A percentile compares a stretch with the other conserved stretches of the same genome.
These are phyloP conservation scores for Clamator glandarius DNA, from an alignment of 2,797 vertebrate species.

Conservation along the genomic window DNA sequence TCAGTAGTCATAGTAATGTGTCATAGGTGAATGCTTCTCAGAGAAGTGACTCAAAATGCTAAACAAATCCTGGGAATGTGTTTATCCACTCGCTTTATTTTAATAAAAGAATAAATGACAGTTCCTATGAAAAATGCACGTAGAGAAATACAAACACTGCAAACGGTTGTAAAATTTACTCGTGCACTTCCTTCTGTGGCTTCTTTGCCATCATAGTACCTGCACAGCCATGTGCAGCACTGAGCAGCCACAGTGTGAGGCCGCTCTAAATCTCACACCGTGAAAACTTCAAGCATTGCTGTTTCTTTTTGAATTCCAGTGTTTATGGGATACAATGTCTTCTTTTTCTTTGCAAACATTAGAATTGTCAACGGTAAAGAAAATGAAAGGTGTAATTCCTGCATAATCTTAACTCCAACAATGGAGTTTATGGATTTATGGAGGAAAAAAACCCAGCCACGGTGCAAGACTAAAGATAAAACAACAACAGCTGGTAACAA, in stretches of 20 bases:
- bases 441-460: background rate
- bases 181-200: background rate
- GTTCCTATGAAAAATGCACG: background rate
- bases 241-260: background rate
- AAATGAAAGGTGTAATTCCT: background rate
- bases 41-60: background rate
- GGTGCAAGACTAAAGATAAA: background rate
- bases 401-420: background rate
- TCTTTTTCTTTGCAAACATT: background rate
- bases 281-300: background rate
- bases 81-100: background rate
- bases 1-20: background rate
- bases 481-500: background rate
- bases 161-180: background rate
- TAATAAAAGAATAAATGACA: background rate
- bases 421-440: background rate
- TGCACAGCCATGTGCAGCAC: background rate
- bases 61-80: background rate
- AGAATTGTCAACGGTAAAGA: background rate
- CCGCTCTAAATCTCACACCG: background rate
- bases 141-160: background rate
- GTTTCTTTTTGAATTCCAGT: background rate
- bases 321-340: background rate
- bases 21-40: slow-evolving; percentile 17
- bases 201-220: background rate